Evolutionary conservation across 2,113 vertebrate genomes (phyloP).

Genomic region (Camelus bactrianus): DNA sequence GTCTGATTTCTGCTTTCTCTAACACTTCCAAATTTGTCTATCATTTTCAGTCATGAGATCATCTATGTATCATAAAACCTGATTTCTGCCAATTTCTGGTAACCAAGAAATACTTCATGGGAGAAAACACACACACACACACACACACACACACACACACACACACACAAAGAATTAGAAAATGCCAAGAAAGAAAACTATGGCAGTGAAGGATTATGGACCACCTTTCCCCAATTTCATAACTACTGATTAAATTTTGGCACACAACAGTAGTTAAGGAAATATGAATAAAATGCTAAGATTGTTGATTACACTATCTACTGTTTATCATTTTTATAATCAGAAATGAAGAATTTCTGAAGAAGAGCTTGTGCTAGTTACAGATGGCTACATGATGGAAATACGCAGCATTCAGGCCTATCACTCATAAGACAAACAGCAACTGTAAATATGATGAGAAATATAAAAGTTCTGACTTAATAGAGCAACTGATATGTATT

Average conservation of each 20-base stretch:
- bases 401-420: neutral
- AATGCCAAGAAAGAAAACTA: slow-evolving; percentile 11
- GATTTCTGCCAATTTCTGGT: neutral
- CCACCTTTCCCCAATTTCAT: neutral
- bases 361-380: slow-evolving; percentile 34
- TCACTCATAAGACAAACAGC: neutral
- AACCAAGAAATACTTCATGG: slow-evolving; percentile 2
- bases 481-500: neutral
- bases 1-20: neutral
- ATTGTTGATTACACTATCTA: neutral
- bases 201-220: neutral
- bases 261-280: neutral
- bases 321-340: neutral
- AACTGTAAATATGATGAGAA: neutral
- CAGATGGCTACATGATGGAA: neutral
- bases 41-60: neutral
- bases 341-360: slow-evolving; percentile 36
- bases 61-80: neutral
- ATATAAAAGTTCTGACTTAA: slow-evolving; percentile 18
- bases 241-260: neutral
- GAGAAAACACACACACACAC: neutral
- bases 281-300: slow-evolving; percentile 5
- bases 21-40: slow-evolving; percentile 44
- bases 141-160: too few species aligned
- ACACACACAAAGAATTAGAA: slow-evolving; percentile 10